Evolutionary conservation across 1,140 invertebrate species (phyloP), one percentile per base, ranked within the genome.

Genomic region (Bradynema listronoti): DNA sequence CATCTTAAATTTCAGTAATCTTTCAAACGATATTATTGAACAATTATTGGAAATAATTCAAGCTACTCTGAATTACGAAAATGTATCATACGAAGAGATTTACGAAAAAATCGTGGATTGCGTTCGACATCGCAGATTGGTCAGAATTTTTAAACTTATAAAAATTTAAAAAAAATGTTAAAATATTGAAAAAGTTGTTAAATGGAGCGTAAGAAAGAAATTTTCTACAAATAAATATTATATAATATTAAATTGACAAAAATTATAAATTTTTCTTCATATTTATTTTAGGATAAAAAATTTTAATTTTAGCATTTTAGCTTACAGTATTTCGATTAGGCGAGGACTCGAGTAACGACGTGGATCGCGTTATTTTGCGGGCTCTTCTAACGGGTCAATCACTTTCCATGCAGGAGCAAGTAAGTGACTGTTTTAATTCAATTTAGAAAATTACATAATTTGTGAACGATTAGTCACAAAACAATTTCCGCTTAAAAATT

Each of bases 331-430:
- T 76, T 45, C 60, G 73, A 33, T 59, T 76, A 0, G 62, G 69
- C 32, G 74, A 78, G 41, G 61, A 62, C 41, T 45, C 72, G 25
- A 54, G 56, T 36, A 62, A 73, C 0, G 72, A 77, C 52, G 58
- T 78, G 14, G 74, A 77, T 53, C 59, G 72, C 51, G 72, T 71
- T 9, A 77, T 77, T 56, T 45, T 77, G 16, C 73, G 74, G 2
- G 76, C 74, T n/a, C 52, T 76, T 9, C 58, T 76, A 9, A 77
- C 71, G 53, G 74, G 75, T 25, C 76, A 77, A 45, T 77, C 78
- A 36, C 56, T 77, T 9, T 71, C 73, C 3, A 36, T 71, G 16
- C 29, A 61, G 1, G 74, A 77, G 32, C 75, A 74, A 42, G 52
- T 54, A 49, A 30, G 46, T 49, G n/a, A n/a, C n/a, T n/a, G n/a